Base-by-base conservation (phyloP, 2,797 vertebrate genomes). In the Melanogrammus aeglefinus region DNA sequence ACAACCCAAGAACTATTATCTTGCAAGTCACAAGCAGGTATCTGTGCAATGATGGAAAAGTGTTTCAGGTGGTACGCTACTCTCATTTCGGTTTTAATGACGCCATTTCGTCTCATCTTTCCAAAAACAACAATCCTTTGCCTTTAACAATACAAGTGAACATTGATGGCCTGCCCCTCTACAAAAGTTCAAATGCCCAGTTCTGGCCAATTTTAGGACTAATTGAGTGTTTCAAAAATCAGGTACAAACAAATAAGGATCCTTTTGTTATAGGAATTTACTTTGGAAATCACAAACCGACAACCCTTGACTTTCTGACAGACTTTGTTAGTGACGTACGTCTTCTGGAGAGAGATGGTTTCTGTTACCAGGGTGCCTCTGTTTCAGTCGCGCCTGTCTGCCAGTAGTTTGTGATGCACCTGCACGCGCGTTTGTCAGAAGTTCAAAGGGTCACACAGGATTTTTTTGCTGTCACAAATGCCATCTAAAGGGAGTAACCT, bases 401-500 rank as follows among this genome's bases (percentile, higher is more conserved):
- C 57, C n/a, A 66, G n/a, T 66, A 66, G 57, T 66, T 66, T 66
- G 57, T 66, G 57, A 66, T 14, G 57, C 57, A 66, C 57, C 57
- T 16, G 57, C 57, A 66, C 1, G 57, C 4, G 4, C 57, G 14
- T 66, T 66, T 66, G 13, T 66, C 57, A 7, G 57, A 66, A 66
- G n/a, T 14, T 18, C 57, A 24, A 66, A 66, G n/a, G 57, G 57
- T 66, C 57, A 66, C 57, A 66, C n/a, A n/a, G 57, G 57, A 66
- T 66, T 18, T 24, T 66, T 18, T 24, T 5, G 57, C 57, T 66
- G 57, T 66, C 1, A 66, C 57, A 66, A 66, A 24, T 66, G 57
- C 57, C 57, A 24, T 66, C 57, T 18, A 66, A 66, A 66, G 57
- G 57, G 2, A 66, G 57, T 66, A 4, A 66, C 57, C 8, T 66